Conservation (phyloP, 2,888 invertebrate species). For the Psylliodes chrysocephalus region DNA sequence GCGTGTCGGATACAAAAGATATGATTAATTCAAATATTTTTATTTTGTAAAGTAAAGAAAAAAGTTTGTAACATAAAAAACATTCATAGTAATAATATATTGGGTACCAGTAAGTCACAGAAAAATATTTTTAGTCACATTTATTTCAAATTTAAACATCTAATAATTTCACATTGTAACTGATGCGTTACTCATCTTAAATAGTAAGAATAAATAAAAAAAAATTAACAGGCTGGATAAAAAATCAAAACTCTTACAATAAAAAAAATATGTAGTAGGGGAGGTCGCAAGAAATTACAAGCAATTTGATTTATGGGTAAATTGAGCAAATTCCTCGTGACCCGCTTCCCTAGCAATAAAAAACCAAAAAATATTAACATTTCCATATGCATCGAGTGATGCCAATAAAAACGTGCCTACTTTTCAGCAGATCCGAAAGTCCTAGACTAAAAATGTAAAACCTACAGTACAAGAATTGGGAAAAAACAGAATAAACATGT, state of each 20-base stretch:
- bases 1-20: conserved; percentile 16
- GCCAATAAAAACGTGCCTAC: conserved; percentile 35
- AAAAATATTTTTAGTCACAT: conserved; percentile 60
- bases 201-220: conserved; percentile 55
- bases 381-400: conserved; percentile 28
- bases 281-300: conserved; percentile 9
- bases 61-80: conserved; percentile 47
- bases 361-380: conserved; percentile 30
- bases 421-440: conserved; percentile 45
- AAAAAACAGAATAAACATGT: conserved; percentile 33
- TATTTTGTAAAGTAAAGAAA: conserved; percentile 48
- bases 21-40: conserved; percentile 43
- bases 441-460: conserved; percentile 55
- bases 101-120: conserved; percentile 48
- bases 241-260: conserved; percentile 38
- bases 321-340: conserved; percentile 26
- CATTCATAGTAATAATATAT: conserved; percentile 43
- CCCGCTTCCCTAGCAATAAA: conserved; percentile 10
- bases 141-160: conserved; percentile 64
- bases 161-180: conserved; percentile 61
- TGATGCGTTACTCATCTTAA: conserved; percentile 54
- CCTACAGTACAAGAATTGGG: conserved; percentile 52
- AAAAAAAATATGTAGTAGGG: conserved; percentile 24
- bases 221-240: conserved; percentile 44
- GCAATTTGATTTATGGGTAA: not conserved